Percentiles rank a stretch among this genome's conserved stretches.
Evolutionary conservation across 2,113 vertebrate genomes (phyloP).

Genomic region (Peromyscus maniculatus): DNA sequence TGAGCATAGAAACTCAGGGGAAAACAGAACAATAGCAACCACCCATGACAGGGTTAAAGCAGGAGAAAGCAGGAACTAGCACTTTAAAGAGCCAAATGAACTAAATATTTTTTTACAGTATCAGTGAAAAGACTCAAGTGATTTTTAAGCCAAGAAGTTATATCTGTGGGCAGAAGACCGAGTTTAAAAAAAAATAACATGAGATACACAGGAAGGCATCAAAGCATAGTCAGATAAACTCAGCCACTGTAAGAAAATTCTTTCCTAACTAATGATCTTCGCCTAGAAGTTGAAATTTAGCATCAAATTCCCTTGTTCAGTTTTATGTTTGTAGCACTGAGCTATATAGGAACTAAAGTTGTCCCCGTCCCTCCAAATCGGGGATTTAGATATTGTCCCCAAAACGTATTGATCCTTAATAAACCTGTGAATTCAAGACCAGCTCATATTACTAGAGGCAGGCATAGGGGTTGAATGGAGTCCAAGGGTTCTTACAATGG

Average conservation of each 20-base stretch:
- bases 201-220: neutral
- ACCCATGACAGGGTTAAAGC: neutral
- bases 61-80: slow-evolving; percentile 33
- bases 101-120: slow-evolving; percentile 23
- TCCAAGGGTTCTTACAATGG: neutral
- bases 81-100: slow-evolving; percentile 41
- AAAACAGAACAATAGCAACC: neutral
- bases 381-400: neutral
- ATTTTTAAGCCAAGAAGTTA: slow-evolving; percentile 17
- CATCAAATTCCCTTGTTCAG: slow-evolving; percentile 21
- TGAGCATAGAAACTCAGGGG: neutral
- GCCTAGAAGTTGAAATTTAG: slow-evolving; percentile 9
- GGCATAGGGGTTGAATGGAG: neutral
- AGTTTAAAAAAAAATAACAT: slow-evolving; percentile 1
- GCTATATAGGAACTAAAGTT: slow-evolving; percentile 44
- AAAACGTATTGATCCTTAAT: slow-evolving; percentile 15
- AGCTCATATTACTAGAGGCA: neutral
- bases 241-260: neutral
- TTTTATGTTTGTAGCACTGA: slow-evolving; percentile 36
- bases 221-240: neutral
- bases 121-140: slow-evolving; percentile 24
- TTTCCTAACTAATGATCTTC: slow-evolving; percentile 33
- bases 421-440: neutral
- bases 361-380: neutral
- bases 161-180: neutral